Base-by-base conservation (phyloP, 2,113 vertebrate species). In the Salvelinus namaycush region DNA sequence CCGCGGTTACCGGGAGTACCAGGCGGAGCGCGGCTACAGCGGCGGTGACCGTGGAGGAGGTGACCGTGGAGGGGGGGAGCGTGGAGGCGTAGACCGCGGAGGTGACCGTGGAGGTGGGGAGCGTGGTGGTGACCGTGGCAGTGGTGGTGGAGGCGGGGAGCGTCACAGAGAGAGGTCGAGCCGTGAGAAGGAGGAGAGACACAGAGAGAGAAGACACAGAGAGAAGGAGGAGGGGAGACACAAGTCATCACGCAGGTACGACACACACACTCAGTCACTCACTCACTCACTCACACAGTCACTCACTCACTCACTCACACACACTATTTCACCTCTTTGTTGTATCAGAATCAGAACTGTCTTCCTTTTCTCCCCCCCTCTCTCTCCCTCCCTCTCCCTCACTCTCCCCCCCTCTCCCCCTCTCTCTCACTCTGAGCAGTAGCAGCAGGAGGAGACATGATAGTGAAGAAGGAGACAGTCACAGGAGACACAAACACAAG, bases 401-500 rank as follows among this genome's bases (percentile, higher is more conserved):
- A 1, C 72, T 20, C 20, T 22, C 20, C 24, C 67, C 1, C 5
- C 27, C 13, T 22, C 20, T 27, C 67, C 1, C 5, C 27, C 13
- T 73, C 20, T 48, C 3, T 31, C 8, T 59, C 68, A 62, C 29
- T 75, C 44, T 83, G 68, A 92, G 85, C 82, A 98, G 97, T 89
- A 99, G 97, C 87, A 99, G 98, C 92, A 94, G 98, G 84, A 94
- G 97, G 78, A 95, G 97, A 60, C 97, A 99, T 0, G 98, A 99
- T 87, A 99, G 97, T 70, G 97, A 99, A 91, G 98, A 99, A 89
- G 97, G 96, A 24, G 98, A 99, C 85, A 95, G 95, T 91, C 98
- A 99, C 86, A 94, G 97, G 84, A 95, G 97, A 89, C 98, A 99
- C 93, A 99, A 99, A 91, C 98, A 99, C 92, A 99, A 99, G 95